Evolutionary conservation across 2,888 invertebrate genomes (phyloP), one percentile per base, ranked within the genome.

Genomic region (Tetragnatha montana): DNA sequence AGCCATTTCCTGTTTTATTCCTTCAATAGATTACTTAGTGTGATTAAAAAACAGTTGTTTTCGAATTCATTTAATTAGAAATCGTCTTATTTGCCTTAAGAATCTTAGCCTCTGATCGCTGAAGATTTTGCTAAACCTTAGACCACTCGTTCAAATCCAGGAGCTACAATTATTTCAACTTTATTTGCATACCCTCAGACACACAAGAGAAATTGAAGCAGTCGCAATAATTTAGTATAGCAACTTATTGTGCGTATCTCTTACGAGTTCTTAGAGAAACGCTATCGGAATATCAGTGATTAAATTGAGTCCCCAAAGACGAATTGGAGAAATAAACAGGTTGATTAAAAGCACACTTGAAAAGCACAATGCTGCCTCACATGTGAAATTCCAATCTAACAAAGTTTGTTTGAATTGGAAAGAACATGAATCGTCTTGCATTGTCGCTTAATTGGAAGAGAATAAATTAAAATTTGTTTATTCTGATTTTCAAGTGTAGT

Each of bases 381-480:
- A 60, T 60, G 22, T 7, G 21, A 60, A 60, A 78, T 60, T 60
- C 8, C 60, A 22, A 60, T 78, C 50, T 22, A 60, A 78, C 60
- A 7, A 17, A 60, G 78, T 78, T 78, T 60, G 60, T 78, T 78
- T 60, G 22, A 78, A 78, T 78, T 78, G 22, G 78, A 17, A 78
- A 78, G 22, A 22, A 22, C 78, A 60, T 60, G 47, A 17, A 21
- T 22, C 12, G 35, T 17, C 19, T 19, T 19, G 51, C 14, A 73
- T 35, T 82, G 82, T 82, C 70, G 73, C 60, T 74, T 82, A 82
- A 82, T 82, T 82, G 82, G 82, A 82, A 82, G 50, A n/a, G 60
- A 71, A 74, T 22, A 51, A 82, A 82, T 73, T 74, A 73, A 74
- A 82, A 51, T 81, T 50, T 71, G 50, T 71, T 73, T 51, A 69